phyloP scores from a whole-genome alignment of 2,797 vertebrate genomes.

The Erethizon dorsatum region DNA sequence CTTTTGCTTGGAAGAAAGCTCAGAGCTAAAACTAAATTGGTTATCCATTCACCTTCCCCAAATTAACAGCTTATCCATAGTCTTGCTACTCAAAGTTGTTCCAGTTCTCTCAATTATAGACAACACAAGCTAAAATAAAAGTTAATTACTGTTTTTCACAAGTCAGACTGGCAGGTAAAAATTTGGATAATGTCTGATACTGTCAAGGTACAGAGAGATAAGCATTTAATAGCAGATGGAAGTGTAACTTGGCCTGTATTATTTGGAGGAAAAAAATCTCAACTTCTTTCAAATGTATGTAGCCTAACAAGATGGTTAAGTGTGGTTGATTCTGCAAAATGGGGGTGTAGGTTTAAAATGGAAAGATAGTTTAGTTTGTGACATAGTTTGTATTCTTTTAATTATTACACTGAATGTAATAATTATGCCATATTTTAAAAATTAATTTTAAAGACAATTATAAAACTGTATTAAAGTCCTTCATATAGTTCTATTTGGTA shows the following conservation, averaged over 20 bases:
- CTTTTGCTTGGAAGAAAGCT: background rate
- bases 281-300: slow-evolving; percentile 18
- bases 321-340: background rate
- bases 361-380: background rate
- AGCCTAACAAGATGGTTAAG: background rate
- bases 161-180: background rate
- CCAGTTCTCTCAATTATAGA: slow-evolving; percentile 10
- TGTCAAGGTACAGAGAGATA: background rate
- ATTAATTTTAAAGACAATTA: background rate
- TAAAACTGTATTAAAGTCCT: background rate
- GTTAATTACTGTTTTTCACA: background rate
- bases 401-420: background rate
- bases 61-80: background rate
- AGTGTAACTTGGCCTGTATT: background rate
- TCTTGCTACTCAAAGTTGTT: background rate
- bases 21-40: background rate
- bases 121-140: background rate
- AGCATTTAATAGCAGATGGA: background rate
- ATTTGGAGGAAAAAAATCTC: background rate
- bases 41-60: background rate
- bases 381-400: background rate
- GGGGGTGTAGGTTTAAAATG: background rate
- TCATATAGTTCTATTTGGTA: background rate
- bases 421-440: background rate
- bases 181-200: background rate